Base-by-base conservation (phyloP, 1,140 invertebrate species). In the Idris sp. region DNA sequence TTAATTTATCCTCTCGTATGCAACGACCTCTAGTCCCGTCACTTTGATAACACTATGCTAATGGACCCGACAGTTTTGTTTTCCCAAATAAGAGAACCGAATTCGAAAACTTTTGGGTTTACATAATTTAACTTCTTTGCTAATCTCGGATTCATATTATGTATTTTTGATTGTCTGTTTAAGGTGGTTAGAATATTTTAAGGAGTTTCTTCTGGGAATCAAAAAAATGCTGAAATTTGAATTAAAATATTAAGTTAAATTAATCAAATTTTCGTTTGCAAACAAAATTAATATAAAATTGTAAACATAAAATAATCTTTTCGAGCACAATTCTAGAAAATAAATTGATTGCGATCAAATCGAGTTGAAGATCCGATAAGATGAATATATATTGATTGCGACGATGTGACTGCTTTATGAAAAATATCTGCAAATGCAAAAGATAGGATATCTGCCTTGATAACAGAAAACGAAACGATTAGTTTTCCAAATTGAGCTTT, bases 391-490 rank as follows among this genome's bases (percentile, higher is more conserved):
- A 74, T 74, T 67, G 71, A 74, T 74, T 74, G 62, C 71, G 16
- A 56, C 54, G 54, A 67, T 74, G 71, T 74, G 71, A 74, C 71
- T 74, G 71, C 62, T 62, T 74, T 74, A 74, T 74, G 72, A n/a
- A 74, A 74, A 74, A 74, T 74, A 74, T 74, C 62, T 51, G 56
- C 40, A 49, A 68, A 58, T 58, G 62, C 62, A 56, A 62, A 62
- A 62, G n/a, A n/a, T n/a, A 68, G 62, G 49, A 58, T 74, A 74
- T 68, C 72, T 35, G 38, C 16, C 48, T 64, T 56, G 72, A 74
- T 74, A 68, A 62, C 48, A 49, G 61, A 74, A 62, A 74, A 65
- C 61, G 71, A 67, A 59, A 56, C 71, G 71, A 74, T 74, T 74
- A 67, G 61, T n/a, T n/a, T n/a, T 33, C 38, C 62, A 30, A 67